Evolutionary conservation across 2,888 invertebrate genomes (phyloP).

Genomic region (Acholoe squamosa): DNA sequence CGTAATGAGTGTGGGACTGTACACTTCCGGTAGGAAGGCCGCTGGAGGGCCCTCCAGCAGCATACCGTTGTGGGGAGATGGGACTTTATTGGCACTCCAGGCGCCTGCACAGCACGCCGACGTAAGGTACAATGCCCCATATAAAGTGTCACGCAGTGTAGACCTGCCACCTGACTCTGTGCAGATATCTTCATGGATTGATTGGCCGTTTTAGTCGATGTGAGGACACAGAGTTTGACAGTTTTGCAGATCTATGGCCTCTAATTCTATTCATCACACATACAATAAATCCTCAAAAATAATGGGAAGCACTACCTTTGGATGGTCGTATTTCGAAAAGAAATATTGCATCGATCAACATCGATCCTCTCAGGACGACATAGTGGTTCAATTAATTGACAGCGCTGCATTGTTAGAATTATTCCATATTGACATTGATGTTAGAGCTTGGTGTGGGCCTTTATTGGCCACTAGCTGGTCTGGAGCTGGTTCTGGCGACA

Average conservation of each 20-base stretch:
- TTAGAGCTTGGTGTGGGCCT: too few relatives aligned
- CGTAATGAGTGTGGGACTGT: conserved; percentile 34
- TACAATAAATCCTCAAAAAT: neutral
- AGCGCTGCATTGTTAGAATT: too few relatives aligned
- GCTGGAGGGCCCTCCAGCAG: neutral
- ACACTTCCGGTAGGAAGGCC: conserved; percentile 5
- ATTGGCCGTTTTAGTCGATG: neutral
- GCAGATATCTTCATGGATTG: neutral
- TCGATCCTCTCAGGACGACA: too few relatives aligned
- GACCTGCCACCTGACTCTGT: neutral
- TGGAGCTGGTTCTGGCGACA: too few relatives aligned
- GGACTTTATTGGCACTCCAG: conserved; percentile 28
- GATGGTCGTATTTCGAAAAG: too few relatives aligned
- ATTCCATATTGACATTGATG: too few relatives aligned
- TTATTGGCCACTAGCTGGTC: too few relatives aligned
- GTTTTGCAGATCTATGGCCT: neutral
- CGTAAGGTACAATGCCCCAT: neutral
- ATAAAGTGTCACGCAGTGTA: neutral
- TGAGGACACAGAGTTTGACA: neutral
- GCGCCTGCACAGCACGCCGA: neutral
- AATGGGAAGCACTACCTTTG: too few relatives aligned
- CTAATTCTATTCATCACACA: neutral
- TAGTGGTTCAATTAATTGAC: too few relatives aligned
- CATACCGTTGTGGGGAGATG: neutral
- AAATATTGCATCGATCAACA: too few relatives aligned